Evolutionary conservation across 2,113 vertebrate species (phyloP).

Genomic region (Mixornis gularis): DNA sequence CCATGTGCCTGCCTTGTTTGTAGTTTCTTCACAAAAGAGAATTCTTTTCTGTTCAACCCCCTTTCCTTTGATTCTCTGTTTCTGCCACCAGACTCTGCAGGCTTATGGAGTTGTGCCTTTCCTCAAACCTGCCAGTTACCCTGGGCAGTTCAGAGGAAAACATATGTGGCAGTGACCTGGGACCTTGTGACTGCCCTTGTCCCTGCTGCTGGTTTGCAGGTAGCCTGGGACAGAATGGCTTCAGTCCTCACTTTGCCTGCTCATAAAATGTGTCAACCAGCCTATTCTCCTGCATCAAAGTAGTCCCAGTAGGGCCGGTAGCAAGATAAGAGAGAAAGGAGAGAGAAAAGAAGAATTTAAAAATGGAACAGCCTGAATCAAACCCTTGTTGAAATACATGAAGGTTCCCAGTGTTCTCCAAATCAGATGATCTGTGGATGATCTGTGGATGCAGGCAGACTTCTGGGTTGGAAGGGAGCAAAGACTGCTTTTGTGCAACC

Average conservation of each 20-base stretch:
- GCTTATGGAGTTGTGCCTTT: background rate
- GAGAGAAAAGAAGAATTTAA: background rate
- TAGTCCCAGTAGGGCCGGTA: background rate
- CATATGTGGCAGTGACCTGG: background rate
- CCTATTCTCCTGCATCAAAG: background rate
- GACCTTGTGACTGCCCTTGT: background rate
- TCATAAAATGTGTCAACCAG: background rate
- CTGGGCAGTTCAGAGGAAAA: background rate
- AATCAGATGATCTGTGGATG: background rate
- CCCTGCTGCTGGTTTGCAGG: background rate
- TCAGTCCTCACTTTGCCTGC: background rate
- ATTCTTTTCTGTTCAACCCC: background rate
- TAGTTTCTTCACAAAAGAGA: slow-evolving; percentile 25
- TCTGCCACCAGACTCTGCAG: background rate
- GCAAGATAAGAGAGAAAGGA: background rate
- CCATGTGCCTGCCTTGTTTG: slow-evolving; percentile 14
- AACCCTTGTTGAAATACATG: background rate
- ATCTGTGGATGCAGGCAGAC: background rate
- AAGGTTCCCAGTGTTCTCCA: background rate
- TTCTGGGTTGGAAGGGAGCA: background rate
- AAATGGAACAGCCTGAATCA: background rate
- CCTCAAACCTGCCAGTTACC: background rate
- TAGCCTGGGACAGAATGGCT: background rate
- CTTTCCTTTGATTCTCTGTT: background rate
- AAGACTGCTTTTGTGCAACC: background rate